Conservation (phyloP, 2,797 vertebrate genomes). For the Protosalanx chinensis region DNA sequence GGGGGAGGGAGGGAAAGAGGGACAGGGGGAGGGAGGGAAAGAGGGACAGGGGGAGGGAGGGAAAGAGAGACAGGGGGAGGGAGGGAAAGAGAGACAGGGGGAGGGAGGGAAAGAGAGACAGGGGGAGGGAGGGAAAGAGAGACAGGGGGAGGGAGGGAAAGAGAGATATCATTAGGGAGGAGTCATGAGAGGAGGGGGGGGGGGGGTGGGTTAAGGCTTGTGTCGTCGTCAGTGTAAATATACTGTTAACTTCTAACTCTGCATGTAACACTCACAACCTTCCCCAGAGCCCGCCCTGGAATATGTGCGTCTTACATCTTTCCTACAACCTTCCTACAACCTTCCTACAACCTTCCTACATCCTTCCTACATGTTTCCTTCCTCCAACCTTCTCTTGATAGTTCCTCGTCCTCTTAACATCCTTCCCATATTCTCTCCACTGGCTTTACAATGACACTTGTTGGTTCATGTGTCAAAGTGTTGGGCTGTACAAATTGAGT, state of each 20-base stretch:
- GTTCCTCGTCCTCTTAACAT: too few species aligned
- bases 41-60: not conserved
- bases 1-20: slow-evolving; percentile 23
- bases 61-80: slow-evolving; percentile 19
- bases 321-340: slow-evolving; percentile 29
- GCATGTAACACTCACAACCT: slow-evolving; percentile 61
- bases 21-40: slow-evolving; percentile 29
- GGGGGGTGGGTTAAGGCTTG: not conserved
- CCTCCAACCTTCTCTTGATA: not conserved
- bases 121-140: slow-evolving; percentile 26
- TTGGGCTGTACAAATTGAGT: slow-evolving; percentile 7
- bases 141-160: slow-evolving; percentile 29
- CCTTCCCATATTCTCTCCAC: too few species aligned
- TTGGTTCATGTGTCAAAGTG: not conserved
- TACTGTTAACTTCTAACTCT: slow-evolving; percentile 43
- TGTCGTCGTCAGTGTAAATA: slow-evolving; percentile 13
- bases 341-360: slow-evolving; percentile 3
- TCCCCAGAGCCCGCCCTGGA: slow-evolving; percentile 27
- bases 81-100: too few species aligned
- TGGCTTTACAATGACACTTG: too few species aligned
- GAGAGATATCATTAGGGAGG: not conserved
- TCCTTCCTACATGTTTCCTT: not conserved
- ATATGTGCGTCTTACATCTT: slow-evolving; percentile 36
- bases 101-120: slow-evolving; percentile 14
- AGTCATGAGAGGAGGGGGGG: not conserved